These are phyloP conservation scores for Mormyrus iriodes DNA, from an alignment of 2,113 vertebrate genomes.

Conservation along the genomic window DNA sequence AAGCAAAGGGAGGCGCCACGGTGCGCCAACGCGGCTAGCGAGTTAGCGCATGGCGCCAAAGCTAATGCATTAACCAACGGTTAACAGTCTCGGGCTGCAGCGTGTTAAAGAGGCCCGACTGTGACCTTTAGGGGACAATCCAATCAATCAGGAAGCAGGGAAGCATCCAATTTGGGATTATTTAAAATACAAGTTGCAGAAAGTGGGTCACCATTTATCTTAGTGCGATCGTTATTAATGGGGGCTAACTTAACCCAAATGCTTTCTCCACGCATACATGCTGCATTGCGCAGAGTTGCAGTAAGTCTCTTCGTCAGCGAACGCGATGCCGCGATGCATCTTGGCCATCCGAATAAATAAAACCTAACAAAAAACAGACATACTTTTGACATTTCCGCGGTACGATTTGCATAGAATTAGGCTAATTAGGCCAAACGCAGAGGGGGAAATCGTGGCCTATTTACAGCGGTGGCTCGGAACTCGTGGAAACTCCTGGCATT, in stretches of 20 bases:
- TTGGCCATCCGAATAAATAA: background rate
- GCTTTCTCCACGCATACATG: conserved; percentile 58
- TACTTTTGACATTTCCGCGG: background rate
- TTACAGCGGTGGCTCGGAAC: background rate
- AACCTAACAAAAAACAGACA: background rate
- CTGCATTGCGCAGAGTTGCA: background rate
- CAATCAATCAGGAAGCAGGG: conserved; percentile 62
- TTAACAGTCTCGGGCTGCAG: conserved; percentile 54
- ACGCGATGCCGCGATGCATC: background rate
- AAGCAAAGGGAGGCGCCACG: background rate
- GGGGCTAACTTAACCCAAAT: conserved; percentile 65
- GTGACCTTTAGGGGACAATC: conserved; percentile 66
- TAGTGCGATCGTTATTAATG: conserved; percentile 67
- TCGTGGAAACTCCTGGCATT: background rate
- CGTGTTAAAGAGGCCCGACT: conserved; percentile 62
- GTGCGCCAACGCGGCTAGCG: conserved; percentile 27
- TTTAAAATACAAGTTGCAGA: conserved; percentile 62
- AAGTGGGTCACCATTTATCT: conserved; percentile 71
- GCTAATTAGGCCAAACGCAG: background rate
- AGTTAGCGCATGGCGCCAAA: background rate
- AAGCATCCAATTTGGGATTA: conserved; percentile 63
- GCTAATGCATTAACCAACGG: conserved; percentile 49
- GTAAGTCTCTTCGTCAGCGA: background rate
- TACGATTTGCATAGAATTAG: background rate
- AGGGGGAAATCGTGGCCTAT: conserved; percentile 1